Base-by-base conservation (phyloP, 2,888 invertebrate genomes). In the Agrotis puta region DNA sequence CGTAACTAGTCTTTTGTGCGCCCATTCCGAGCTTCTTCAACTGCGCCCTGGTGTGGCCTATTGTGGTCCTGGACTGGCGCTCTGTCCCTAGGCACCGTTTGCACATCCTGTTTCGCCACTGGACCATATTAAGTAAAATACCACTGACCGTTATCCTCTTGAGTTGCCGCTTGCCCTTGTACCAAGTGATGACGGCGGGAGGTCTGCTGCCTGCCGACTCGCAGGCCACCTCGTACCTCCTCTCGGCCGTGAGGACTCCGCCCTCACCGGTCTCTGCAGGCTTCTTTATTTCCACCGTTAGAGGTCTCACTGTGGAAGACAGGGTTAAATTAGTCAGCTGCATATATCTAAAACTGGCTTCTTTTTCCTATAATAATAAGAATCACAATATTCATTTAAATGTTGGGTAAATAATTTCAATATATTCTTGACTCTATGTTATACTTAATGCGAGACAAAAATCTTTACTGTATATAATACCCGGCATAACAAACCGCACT, bases 141-240 rank as follows among this genome's bases (percentile, higher is more conserved):
- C 16, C 16, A 93, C 95, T 93, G 88, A 98, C 98, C 97, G 97
- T 98, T 72, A 98, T 98, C 91, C 98, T 97, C 88, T 98, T 97
- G 81, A 98, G 97, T 90, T 98, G 98, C 74, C 98, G 96, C 91
- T 98, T 98, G 78, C 98, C 98, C 93, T 98, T 98, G 96, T 98
- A 98, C 98, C 98, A 98, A 20, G 98, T 98, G 93, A 98, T 97
- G 90, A 98, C 97, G 43, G 98, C 98, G 27, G 98, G 97, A 70
- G 98, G 98, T 78, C 98, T 96, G 63, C 98, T 98, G 85, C 98
- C 98, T 16, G 98, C 97, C 5, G 98, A 98, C 93, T 98, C 97
- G 90, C 98, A 99, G 66, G 97, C 97, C 73, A 98, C 97, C 92
- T 98, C 98, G 94, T 98, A 98, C 65, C 98, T 96, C 73, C 98